Conservation (phyloP, 2,113 vertebrate species). For the Halcyon malimbica region DNA sequence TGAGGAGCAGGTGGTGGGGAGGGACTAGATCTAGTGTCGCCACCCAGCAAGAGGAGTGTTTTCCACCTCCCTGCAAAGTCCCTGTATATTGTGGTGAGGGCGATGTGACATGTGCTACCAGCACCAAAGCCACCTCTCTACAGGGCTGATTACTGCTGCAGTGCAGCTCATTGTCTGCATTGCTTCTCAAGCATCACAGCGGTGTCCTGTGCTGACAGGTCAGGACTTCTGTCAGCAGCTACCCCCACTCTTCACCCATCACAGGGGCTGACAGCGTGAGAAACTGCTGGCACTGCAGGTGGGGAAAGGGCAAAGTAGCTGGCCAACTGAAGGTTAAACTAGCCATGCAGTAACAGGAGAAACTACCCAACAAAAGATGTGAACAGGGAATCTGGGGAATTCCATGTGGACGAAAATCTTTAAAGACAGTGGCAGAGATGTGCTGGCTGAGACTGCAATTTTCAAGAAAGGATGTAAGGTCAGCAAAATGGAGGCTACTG, state of each 20-base stretch:
- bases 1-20: rapidly evolving
- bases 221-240: not conserved
- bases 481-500: not conserved
- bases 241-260: not conserved
- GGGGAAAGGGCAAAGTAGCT: not conserved
- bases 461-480: not conserved
- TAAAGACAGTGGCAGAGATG: not conserved
- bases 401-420: not conserved
- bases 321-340: not conserved
- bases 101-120: not conserved
- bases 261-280: rapidly evolving
- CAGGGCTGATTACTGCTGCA: not conserved
- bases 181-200: not conserved
- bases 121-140: not conserved
- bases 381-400: not conserved
- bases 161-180: rapidly evolving
- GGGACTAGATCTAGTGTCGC: not conserved
- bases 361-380: not conserved
- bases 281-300: not conserved
- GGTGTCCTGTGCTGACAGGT: not conserved
- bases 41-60: not conserved
- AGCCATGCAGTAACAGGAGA: not conserved
- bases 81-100: not conserved
- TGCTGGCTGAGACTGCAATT: not conserved
- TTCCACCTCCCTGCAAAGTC: not conserved